phyloP scores from a whole-genome alignment of 2,113 vertebrate species.

The Solea solea region DNA sequence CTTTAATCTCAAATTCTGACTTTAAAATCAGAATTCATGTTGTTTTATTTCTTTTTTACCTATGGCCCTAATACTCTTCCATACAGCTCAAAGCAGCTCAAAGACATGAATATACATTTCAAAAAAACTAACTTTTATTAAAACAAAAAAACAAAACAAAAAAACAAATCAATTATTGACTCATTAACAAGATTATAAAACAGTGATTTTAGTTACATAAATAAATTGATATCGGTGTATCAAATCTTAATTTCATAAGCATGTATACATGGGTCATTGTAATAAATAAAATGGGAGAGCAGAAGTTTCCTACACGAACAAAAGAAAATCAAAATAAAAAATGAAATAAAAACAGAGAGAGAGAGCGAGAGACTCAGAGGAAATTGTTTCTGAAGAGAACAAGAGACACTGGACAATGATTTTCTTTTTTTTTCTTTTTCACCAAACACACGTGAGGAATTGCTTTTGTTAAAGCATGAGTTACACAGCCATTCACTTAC shows the following conservation, averaged over 20 bases:
- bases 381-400: slow-evolving; percentile 92
- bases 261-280: slow-evolving; percentile 99
- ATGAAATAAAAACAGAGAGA: slow-evolving; percentile 84
- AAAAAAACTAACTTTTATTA: slow-evolving; percentile 99
- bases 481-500: slow-evolving; percentile 98
- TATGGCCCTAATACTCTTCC: too few species aligned
- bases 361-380: slow-evolving; percentile 94
- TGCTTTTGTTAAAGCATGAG: slow-evolving; percentile 95
- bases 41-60: too few species aligned
- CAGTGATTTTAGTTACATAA: slow-evolving; percentile 99
- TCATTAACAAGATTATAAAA: slow-evolving; percentile 99
- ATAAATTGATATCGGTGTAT: slow-evolving; percentile 99
- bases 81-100: not conserved
- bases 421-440: slow-evolving; percentile 78
- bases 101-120: slow-evolving; percentile 82
- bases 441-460: slow-evolving; percentile 88
- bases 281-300: slow-evolving; percentile 98
- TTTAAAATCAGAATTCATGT: too few species aligned
- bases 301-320: slow-evolving; percentile 91
- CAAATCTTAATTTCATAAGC: slow-evolving; percentile 99
- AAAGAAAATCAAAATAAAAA: slow-evolving; percentile 53
- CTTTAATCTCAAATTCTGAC: too few species aligned
- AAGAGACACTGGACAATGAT: slow-evolving; percentile 96
- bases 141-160: slow-evolving; percentile 91
- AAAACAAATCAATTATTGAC: slow-evolving; percentile 89